phyloP scores from a whole-genome alignment of 2,113 vertebrate genomes.

The Micronycteris hirsuta region DNA sequence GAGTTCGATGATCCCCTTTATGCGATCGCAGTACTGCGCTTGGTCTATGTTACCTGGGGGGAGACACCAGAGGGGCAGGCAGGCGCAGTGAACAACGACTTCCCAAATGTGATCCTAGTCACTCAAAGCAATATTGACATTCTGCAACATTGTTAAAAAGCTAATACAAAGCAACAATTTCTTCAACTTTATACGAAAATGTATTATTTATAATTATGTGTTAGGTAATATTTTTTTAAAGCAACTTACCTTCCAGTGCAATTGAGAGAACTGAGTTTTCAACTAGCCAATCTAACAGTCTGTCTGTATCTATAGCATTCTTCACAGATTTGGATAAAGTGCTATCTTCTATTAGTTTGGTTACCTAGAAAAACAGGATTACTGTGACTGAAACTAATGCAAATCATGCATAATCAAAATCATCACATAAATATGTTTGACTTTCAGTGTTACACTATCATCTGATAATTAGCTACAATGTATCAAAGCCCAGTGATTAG shows the following conservation, averaged over 20 bases:
- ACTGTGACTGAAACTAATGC: background rate
- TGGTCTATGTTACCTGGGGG: conserved; percentile 97
- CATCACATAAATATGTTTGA: background rate
- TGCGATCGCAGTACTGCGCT: conserved; percentile 98
- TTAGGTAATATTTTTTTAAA: conserved; percentile 16
- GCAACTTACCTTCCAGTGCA: conserved; percentile 93
- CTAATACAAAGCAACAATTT: background rate
- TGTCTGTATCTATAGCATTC: conserved; percentile 97
- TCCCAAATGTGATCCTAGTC: background rate
- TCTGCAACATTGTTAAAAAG: background rate
- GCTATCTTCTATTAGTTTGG: conserved; percentile 98
- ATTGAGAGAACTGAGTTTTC: conserved; percentile 98
- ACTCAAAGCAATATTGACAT: background rate
- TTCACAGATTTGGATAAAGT: conserved; percentile 98
- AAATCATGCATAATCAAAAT: background rate
- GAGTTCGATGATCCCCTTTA: conserved; percentile 99
- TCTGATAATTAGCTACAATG: background rate
- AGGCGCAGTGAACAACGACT: background rate
- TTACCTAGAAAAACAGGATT: conserved; percentile 86
- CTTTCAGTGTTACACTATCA: background rate
- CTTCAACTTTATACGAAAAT: background rate
- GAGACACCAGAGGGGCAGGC: conserved; percentile 11
- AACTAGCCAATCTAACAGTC: conserved; percentile 96
- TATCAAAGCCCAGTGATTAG: background rate
- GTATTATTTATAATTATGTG: background rate